Conservation (phyloP, 2,888 invertebrate species). For the Nudaria mundana region DNA sequence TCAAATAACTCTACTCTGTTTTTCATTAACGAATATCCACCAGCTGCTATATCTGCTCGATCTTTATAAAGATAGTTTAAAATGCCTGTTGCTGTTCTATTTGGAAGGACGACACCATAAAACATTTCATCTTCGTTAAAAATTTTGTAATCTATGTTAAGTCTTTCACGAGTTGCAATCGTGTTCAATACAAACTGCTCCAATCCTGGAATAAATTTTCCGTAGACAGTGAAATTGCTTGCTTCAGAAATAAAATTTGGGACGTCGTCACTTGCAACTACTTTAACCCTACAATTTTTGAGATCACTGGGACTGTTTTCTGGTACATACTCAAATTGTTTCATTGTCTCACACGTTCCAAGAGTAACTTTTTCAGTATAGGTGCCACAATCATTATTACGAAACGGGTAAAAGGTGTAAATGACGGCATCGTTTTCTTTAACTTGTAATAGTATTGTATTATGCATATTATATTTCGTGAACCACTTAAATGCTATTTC, state of each 20-base stretch:
- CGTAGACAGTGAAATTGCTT: conserved; percentile 33
- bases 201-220: conserved; percentile 36
- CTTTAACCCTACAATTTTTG: conserved; percentile 43
- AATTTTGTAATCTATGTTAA: conserved; percentile 36
- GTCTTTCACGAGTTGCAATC: conserved; percentile 38
- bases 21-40: conserved; percentile 46
- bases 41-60: conserved; percentile 44
- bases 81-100: conserved; percentile 48
- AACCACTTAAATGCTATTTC: conserved; percentile 34
- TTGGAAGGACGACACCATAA: conserved; percentile 44
- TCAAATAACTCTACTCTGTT: conserved; percentile 52
- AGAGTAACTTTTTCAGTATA: conserved; percentile 30
- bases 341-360: conserved; percentile 35
- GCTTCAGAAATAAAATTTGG: conserved; percentile 41
- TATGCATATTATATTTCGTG: conserved; percentile 38
- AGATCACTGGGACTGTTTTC: conserved; percentile 22
- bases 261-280: conserved; percentile 40
- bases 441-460: conserved; percentile 40
- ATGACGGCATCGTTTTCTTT: conserved; percentile 19
- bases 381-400: conserved; percentile 42
- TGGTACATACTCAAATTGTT: conserved; percentile 24
- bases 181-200: conserved; percentile 52
- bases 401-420: conserved; percentile 46
- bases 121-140: conserved; percentile 18
- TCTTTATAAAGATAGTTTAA: conserved; percentile 38